phyloP scores from a whole-genome alignment of 2,113 vertebrate species.

The Lycaon pictus region DNA sequence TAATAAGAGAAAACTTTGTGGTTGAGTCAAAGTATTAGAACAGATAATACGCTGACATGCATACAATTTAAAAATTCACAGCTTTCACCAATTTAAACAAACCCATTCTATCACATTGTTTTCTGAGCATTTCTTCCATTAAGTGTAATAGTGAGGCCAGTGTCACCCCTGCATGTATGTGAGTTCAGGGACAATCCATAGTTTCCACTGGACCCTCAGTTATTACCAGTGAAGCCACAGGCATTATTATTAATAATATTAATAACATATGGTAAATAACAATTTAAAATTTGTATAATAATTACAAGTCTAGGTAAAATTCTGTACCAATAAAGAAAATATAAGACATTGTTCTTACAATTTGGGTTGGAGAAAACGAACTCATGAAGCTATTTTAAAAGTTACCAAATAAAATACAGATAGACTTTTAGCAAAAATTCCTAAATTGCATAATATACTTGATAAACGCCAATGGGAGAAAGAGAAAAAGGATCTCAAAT shows the following conservation, averaged over 20 bases:
- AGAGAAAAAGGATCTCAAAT: background rate
- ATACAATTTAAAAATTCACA: background rate
- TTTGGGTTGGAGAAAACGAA: slow-evolving; percentile 4
- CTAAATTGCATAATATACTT: background rate
- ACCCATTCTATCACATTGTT: background rate
- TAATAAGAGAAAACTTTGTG: background rate
- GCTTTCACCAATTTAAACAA: slow-evolving; percentile 5
- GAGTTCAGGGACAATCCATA: background rate
- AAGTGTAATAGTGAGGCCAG: background rate
- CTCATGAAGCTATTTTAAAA: slow-evolving; percentile 27
- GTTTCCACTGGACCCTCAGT: background rate
- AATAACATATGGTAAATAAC: background rate
- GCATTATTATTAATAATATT: background rate
- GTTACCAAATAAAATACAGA: background rate
- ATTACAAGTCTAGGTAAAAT: slow-evolving; percentile 39
- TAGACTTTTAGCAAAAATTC: background rate
- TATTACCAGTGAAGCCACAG: background rate
- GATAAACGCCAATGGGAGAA: background rate
- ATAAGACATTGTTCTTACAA: slow-evolving; percentile 28
- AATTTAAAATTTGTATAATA: background rate
- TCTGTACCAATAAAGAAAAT: slow-evolving; percentile 25
- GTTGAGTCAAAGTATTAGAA: slow-evolving; percentile 38
- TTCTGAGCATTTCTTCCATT: background rate
- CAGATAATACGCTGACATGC: background rate
- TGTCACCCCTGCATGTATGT: background rate